Evolutionary conservation across 1,140 invertebrate species (phyloP).

Genomic region (Psilanteris sp.): DNA sequence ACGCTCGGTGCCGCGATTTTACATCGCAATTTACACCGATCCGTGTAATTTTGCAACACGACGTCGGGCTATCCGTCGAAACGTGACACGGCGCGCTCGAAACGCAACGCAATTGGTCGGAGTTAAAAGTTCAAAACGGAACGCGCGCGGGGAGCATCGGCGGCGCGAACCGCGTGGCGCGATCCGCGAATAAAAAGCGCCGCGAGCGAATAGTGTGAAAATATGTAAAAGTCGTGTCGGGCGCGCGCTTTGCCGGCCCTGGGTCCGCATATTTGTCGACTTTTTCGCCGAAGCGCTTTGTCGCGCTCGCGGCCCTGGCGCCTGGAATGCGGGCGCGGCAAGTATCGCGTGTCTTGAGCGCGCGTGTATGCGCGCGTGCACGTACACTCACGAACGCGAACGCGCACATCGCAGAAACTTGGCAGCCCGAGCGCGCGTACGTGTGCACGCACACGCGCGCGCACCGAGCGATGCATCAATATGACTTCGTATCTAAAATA

Average conservation of each 20-base stretch:
- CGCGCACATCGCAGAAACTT: conserved; percentile 47
- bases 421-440: conserved; percentile 18
- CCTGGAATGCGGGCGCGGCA: conserved; percentile 80
- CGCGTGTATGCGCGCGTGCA: conserved; percentile 45
- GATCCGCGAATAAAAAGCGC: background rate
- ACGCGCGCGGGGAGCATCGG: too few relatives aligned
- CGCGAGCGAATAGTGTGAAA: conserved; percentile 7
- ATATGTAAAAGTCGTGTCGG: conserved; percentile 19
- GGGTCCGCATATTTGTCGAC: conserved; percentile 70
- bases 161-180: too few relatives aligned
- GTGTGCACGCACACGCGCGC: conserved; percentile 25
- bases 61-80: too few relatives aligned
- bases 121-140: too few relatives aligned
- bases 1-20: too few relatives aligned
- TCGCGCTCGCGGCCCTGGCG: conserved; percentile 74
- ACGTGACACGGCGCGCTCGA: too few relatives aligned
- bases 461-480: conserved; percentile 28
- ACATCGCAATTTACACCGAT: too few relatives aligned
- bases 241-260: conserved; percentile 53
- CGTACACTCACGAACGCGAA: conserved; percentile 25
- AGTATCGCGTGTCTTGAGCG: conserved; percentile 72
- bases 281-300: conserved; percentile 69
- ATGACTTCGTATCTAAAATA: conserved; percentile 50
- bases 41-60: too few relatives aligned
- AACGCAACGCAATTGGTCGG: too few relatives aligned